Evolutionary conservation across 2,888 invertebrate genomes (phyloP).

Genomic region (Seira ritae): DNA sequence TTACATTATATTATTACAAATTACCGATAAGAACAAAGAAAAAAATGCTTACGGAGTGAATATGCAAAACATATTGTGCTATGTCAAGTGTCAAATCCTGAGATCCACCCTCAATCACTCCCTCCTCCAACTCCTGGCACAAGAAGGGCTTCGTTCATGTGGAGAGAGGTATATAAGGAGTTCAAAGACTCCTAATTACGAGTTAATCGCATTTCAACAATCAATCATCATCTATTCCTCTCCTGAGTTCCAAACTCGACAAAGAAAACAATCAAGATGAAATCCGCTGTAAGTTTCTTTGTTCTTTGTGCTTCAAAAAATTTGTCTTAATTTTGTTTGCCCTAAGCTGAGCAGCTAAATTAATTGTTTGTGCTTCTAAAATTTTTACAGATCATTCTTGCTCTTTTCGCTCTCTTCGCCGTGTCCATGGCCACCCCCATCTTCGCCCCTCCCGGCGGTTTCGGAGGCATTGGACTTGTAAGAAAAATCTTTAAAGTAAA

Average conservation of each 20-base stretch:
- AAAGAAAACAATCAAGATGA: constrained; percentile 15
- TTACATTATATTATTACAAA: too few relatives aligned
- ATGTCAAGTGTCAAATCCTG: too few relatives aligned
- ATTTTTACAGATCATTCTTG: constrained; percentile 22
- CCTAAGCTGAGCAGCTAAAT: too few relatives aligned
- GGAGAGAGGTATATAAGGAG: too few relatives aligned
- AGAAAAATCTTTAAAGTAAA: too few relatives aligned
- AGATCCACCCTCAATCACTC: too few relatives aligned
- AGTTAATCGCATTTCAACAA: neutral
- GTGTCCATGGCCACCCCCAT: neutral
- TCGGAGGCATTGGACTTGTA: constrained; percentile 1
- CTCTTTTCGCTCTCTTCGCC: constrained; percentile 44
- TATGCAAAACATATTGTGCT: too few relatives aligned
- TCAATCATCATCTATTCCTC: neutral
- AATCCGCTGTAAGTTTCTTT: constrained; percentile 28
- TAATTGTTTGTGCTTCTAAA: neutral
- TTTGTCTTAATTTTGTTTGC: constrained; percentile 1
- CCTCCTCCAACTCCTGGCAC: too few relatives aligned
- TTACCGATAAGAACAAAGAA: too few relatives aligned
- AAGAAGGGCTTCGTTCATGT: too few relatives aligned
- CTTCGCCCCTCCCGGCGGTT: constrained; percentile 23
- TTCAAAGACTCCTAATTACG: neutral
- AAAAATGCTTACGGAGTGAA: too few relatives aligned
- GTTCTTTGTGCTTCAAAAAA: neutral
- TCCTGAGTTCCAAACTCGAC: neutral